phyloP scores from a whole-genome alignment of 2,888 invertebrate species.

The Corythucha ciliata region DNA sequence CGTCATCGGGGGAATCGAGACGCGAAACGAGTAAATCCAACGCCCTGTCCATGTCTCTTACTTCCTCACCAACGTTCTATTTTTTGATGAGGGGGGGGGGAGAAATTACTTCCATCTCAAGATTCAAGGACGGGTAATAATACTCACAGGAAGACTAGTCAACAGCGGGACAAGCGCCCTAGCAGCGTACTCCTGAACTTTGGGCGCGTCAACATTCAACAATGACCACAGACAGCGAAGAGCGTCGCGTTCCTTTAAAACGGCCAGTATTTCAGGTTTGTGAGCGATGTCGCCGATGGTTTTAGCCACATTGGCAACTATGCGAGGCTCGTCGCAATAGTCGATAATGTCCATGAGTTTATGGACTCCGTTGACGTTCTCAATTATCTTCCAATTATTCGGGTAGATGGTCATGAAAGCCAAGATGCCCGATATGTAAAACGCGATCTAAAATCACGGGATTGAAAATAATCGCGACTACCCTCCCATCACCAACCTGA shows the following conservation, averaged over 20 bases:
- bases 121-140: too few relatives aligned
- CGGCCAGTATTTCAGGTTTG: slow-evolving; percentile 9
- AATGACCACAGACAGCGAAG: slow-evolving; percentile 19
- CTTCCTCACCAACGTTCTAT: slow-evolving; percentile 23
- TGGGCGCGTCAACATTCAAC: slow-evolving; percentile 11
- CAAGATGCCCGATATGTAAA: slow-evolving; percentile 17
- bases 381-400: slow-evolving; percentile 17
- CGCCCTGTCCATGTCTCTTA: slow-evolving; percentile 21
- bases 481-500: too few relatives aligned
- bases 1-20: slow-evolving; percentile 16
- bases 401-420: slow-evolving; percentile 18
- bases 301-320: slow-evolving; percentile 17
- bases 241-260: slow-evolving; percentile 17
- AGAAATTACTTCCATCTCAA: too few relatives aligned
- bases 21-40: slow-evolving; percentile 18
- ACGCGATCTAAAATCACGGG: slow-evolving; percentile 12
- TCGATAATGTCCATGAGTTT: slow-evolving; percentile 16
- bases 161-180: slow-evolving; percentile 16
- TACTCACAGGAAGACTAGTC: slow-evolving; percentile 12
- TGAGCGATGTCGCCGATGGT: slow-evolving; percentile 18
- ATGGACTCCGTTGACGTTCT: slow-evolving; percentile 8
- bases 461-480: too few relatives aligned
- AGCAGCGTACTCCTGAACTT: slow-evolving; percentile 18
- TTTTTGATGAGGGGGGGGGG: too few relatives aligned
- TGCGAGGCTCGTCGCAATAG: slow-evolving; percentile 8